A percentile compares a stretch with the other conserved stretches of the same genome.
These are phyloP conservation scores for Platysteira castanea DNA, from an alignment of 2,113 vertebrate species.

Conservation along the genomic window DNA sequence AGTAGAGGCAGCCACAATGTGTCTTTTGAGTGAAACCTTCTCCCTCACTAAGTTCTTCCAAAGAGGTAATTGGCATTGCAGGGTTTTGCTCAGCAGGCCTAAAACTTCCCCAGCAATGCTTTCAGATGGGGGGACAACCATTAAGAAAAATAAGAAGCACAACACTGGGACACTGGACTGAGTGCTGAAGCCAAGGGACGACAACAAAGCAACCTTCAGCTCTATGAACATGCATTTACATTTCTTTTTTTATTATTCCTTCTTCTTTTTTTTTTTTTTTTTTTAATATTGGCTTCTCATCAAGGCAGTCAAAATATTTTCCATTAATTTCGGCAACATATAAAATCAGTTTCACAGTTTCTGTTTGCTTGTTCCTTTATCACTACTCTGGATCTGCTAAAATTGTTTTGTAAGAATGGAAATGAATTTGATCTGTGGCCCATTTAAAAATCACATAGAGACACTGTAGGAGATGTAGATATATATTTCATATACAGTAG, in stretches of 20 bases:
- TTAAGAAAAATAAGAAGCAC: neutral
- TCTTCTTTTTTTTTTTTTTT: neutral
- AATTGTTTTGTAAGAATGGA: neutral
- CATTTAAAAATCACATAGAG: neutral
- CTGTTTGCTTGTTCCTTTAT: neutral
- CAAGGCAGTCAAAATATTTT: neutral
- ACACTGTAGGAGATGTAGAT: neutral
- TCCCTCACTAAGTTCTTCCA: neutral
- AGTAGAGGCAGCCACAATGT: neutral
- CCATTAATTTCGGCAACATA: neutral
- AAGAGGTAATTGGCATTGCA: rapidly evolving
- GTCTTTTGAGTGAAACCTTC: neutral
- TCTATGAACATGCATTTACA: neutral
- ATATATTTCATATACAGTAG: neutral
- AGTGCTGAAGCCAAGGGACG: neutral
- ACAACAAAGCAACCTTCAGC: neutral
- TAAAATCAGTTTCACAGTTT: neutral
- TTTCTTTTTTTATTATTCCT: neutral
- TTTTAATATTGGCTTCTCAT: neutral
- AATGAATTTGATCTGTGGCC: neutral
- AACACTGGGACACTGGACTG: neutral
- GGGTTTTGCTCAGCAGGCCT: neutral
- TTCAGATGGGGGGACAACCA: neutral
- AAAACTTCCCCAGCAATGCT: neutral
- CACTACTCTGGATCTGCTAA: neutral